Evolutionary conservation across 2,113 vertebrate genomes (phyloP), one percentile per base, ranked within the genome.

Genomic region (Scytalopus superciliaris): DNA sequence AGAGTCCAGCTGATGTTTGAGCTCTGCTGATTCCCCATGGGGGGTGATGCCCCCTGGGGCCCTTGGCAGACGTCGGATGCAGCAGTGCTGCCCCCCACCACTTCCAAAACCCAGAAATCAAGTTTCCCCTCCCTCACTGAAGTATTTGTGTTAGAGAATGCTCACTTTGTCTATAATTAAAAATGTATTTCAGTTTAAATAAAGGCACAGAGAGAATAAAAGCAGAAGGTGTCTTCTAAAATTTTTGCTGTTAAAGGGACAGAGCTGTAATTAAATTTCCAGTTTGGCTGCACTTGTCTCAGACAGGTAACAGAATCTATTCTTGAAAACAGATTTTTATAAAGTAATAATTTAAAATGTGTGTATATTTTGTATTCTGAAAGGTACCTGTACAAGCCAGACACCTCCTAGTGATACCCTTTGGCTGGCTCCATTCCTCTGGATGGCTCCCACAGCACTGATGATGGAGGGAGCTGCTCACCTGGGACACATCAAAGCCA

Each of bases 121-220:
- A 21, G 37, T 62, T 87, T 90, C 87, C 30, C 53, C 84, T 74
- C 63, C 74, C 74, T 91, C 84, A 39, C 18, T 0, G 0, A 76
- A 68, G 37, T 11, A 31, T 68, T 63, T 60, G n/a, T 50, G 82
- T 40, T 7, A 83, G 25, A 67, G 63, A 90, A 69, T 19, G 66
- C 45, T 64, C 17, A 35, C 87, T 84, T 79, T 72, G 88, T 57
- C 92, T 60, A 53, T 1, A 87, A 93, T 55, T 91, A 76, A 66
- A 93, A 75, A 68, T 35, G 23, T 15, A 53, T 24, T 92, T 81
- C 15, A 3, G 15, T 40, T 84, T 18, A 79, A 88, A 75, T 23
- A 56, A 70, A 90, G 33, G 45, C 17, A 4, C 0, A 4, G 33
- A 5, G 5, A 10, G 44, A 12, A 4, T 2, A 8, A 31, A 49